Evolutionary conservation across 2,797 vertebrate genomes (phyloP), one percentile per base, ranked within the genome.

Genomic region (Sebastes steindachneri): DNA sequence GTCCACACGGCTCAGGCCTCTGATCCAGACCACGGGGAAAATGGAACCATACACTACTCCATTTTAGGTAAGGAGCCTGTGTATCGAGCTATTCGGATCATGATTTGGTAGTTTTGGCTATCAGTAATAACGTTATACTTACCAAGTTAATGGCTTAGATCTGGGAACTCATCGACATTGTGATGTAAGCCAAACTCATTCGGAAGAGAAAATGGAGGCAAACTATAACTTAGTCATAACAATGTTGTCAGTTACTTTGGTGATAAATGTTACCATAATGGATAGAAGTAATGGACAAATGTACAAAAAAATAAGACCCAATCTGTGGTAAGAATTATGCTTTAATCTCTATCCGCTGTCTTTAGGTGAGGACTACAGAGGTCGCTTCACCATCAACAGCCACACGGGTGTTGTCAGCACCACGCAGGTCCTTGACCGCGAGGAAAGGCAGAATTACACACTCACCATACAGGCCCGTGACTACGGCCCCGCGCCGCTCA

Each of bases 401-500:
- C 94, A 92, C 0, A 97, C 96, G 5, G 97, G 98, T 68, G 95
- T 93, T 2, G 81, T 99, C 75, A 95, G 95, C 85, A 94, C 95
- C 73, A 94, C 94, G 8, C 93, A 58, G 60, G 82, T 90, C 77
- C 95, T 99, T 70, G 97, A 99, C 94, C 95, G 97, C 66, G 98
- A 99, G 80, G 96, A 96, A 4, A 66, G 86, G 70, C 93, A 89
- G 85, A 97, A 93, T 87, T 98, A 98, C 79, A 96, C 94, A 15
- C 96, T 99, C 54, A 82, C 88, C 53, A 93, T 99, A 73, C 93
- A 96, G 82, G 97, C 97, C 70, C 86, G 29, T n/a, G 98, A 99
- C 84, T 76, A 93, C 12, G 97, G 98, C 63, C 91, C 85, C 25
- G 87, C 91, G 1, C 88, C 93, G 0, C 96, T 94, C 82, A 96